Percentiles rank a stretch among this genome's conserved stretches.
Evolutionary conservation across 2,888 invertebrate species (phyloP).

Genomic region (Lasius fuliginosus): DNA sequence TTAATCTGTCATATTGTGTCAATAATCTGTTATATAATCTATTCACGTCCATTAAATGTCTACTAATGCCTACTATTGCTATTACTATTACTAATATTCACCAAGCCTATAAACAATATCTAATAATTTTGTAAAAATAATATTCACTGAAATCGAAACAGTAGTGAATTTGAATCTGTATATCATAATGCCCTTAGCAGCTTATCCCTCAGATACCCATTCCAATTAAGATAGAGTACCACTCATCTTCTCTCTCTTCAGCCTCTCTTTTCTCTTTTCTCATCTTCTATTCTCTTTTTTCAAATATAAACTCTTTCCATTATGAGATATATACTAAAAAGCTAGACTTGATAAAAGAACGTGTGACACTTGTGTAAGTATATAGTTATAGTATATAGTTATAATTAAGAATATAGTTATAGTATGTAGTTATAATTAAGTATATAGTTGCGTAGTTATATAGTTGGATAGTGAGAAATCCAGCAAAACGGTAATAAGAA

Average conservation of each 20-base stretch:
- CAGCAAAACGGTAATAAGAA: neutral
- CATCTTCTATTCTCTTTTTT: neutral
- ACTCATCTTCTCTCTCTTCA: neutral
- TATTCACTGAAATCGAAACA: neutral
- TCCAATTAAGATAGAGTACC: neutral
- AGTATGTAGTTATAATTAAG: neutral
- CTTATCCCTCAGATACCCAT: neutral
- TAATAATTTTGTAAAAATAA: neutral
- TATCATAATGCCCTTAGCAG: neutral
- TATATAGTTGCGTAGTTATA: neutral
- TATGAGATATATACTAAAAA: neutral
- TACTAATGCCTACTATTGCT: neutral
- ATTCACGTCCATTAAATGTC: neutral
- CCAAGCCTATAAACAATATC: neutral
- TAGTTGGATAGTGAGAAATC: neutral
- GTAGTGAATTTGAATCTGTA: neutral
- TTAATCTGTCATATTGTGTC: neutral
- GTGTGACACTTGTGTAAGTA: neutral
- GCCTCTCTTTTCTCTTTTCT: too few relatives aligned
- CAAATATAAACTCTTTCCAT: neutral
- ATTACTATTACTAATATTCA: neutral
- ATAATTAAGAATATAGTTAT: too few relatives aligned
- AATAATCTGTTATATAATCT: neutral
- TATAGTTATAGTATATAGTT: neutral
- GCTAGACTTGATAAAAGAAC: neutral